Base-by-base conservation (phyloP, 2,888 invertebrate species). In the Caenorhabditis sp. region DNA sequence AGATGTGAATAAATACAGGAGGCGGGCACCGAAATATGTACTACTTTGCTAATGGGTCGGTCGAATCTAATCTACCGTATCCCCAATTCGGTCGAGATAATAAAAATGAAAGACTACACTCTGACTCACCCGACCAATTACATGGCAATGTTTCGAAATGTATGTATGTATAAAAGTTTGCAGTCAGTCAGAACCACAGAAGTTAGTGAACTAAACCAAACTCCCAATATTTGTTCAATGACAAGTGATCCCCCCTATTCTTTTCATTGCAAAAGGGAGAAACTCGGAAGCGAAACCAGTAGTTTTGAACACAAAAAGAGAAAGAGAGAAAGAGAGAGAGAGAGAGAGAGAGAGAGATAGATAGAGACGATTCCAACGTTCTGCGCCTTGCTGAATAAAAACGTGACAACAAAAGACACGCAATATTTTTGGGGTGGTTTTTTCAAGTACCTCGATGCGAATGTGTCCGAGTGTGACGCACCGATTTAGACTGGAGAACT, bases 231-330 rank as follows among this genome's bases (percentile, higher is more conserved):
- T 65, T 65, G 65, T 26, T 37, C 55, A 55, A 24, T 45, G 65
- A 27, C 65, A 55, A 65, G 45, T 65, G 65, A 55, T 65, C 63
- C 39, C 39, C 39, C 39, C 46, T 62, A 39, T 62, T 62, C 30
- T 62, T 50, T 59, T 50, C 26, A 48, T 39, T 50, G 26, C 30
- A 30, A 30, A 30, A 7, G n/a, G n/a, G n/a, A n/a, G n/a, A n/a
- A n/a, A n/a, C n/a, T n/a, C n/a, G n/a, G n/a, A n/a, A n/a, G n/a
- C n/a, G n/a, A n/a, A n/a, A n/a, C n/a, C n/a, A n/a, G n/a, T n/a
- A n/a, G n/a, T n/a, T n/a, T n/a, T n/a, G n/a, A n/a, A n/a, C n/a
- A n/a, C n/a, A n/a, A n/a, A n/a, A n/a, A n/a, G n/a, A n/a, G n/a
- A n/a, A n/a, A n/a, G n/a, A n/a, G n/a, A n/a, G n/a, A n/a, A n/a